Base-by-base conservation (phyloP, 2,797 vertebrate species). In the Sylvilagus floridanus region DNA sequence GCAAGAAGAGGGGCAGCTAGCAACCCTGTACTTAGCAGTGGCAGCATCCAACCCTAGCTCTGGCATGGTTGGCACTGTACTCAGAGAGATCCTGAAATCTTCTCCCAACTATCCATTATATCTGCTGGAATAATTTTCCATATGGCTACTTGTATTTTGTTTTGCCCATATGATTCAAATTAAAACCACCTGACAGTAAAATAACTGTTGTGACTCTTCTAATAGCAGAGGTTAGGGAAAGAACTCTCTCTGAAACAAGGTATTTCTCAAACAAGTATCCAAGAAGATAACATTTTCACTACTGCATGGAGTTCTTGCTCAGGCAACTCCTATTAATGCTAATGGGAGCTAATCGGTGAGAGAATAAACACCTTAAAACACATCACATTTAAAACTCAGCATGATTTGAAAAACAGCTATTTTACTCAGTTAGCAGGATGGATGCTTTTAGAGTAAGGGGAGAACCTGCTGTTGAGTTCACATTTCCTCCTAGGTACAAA, bases 401-500 rank as follows among this genome's bases (percentile, higher is more conserved):
- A 68, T 96, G 97, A 97, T 94, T 65, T 92, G 78, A 91, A 97
- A 97, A 86, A 65, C 86, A 90, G 69, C 93, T 84, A 47, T 97
- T 97, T 97, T 94, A 95, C 90, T 94, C 96, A 95, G 93, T 26
- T 52, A 95, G 96, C 95, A 96, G 77, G 88, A 24, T 16, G 22
- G 95, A 97, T 97, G 93, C 82, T 96, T 97, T 98, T 94, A 95
- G 89, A 97, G 93, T 84, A 96, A 95, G 92, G 90, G 96, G 54
- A 94, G 92, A 96, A 35, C 96, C 96, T 94, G 96, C 95, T 94
- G 95, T 65, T 95, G 96, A 76, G 93, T 79, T 96, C 92, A 88
- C 91, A 96, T 86, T 91, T 94, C 90, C 81, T 95, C 76, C 19
- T 76, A 95, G 96, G 88, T 96, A 91, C 32, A 93, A 94, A 85